phyloP scores from a whole-genome alignment of 1,140 invertebrate genomes.

The Antheraea pernyi region DNA sequence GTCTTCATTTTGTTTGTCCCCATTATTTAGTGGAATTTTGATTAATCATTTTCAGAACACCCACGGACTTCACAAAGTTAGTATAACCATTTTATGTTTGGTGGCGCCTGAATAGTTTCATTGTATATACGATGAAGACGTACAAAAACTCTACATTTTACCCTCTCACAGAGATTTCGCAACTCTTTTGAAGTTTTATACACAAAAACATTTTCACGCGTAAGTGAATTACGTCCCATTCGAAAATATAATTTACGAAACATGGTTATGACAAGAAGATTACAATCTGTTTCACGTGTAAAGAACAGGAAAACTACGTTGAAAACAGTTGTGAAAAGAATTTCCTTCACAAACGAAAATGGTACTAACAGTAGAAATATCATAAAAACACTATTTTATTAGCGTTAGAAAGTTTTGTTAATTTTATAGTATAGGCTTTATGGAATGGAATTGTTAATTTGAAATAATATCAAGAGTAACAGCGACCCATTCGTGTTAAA shows the following conservation, averaged over 20 bases:
- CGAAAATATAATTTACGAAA: not conserved
- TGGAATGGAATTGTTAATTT: not conserved
- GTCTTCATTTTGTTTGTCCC: no score
- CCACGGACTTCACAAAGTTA: no score
- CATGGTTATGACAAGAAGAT: not conserved
- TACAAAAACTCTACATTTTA: no score
- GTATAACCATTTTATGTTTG: no score
- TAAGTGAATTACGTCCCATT: not conserved
- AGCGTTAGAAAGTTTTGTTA: not conserved
- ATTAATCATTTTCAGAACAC: no score
- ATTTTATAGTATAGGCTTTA: not conserved
- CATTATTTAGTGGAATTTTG: no score
- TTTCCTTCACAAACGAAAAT: not conserved
- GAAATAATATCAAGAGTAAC: not conserved
- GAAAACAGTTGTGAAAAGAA: not conserved
- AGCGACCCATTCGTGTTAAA: not conserved
- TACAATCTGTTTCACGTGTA: not conserved
- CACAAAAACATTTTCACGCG: not conserved
- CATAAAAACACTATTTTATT: constrained; percentile 1
- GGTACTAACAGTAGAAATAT: not conserved
- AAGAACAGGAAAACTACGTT: not conserved
- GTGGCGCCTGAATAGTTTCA: no score
- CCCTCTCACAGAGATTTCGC: no score
- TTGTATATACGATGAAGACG: no score
- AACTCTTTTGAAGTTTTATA: not conserved